phyloP scores from a whole-genome alignment of 2,113 vertebrate species.

The Siphamia tubifer region DNA sequence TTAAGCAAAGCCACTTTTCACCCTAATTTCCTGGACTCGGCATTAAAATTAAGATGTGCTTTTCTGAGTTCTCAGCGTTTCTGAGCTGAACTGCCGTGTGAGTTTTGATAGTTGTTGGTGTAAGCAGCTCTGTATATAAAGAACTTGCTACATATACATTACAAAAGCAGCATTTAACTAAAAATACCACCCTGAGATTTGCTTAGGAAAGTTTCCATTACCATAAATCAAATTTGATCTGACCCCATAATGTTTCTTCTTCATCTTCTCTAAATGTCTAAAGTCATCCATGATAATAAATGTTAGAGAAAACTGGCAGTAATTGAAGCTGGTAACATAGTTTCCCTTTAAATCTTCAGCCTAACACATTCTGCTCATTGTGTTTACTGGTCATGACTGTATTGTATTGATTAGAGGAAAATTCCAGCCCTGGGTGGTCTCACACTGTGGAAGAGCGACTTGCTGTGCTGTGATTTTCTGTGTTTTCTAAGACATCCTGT shows the following conservation, averaged over 20 bases:
- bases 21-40: background rate
- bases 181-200: background rate
- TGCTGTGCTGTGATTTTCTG: background rate
- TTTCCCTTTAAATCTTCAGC: constrained; percentile 6
- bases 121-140: background rate
- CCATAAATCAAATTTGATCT: background rate
- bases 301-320: constrained; percentile 4
- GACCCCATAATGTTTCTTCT: background rate
- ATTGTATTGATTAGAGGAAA: constrained; percentile 39
- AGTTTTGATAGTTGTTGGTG: background rate
- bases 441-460: background rate
- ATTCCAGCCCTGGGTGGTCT: constrained; percentile 7
- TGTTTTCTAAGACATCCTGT: background rate
- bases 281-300: background rate
- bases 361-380: constrained; percentile 23
- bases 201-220: background rate
- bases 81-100: background rate
- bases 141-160: background rate
- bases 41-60: background rate
- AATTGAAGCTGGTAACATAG: background rate
- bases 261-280: constrained; percentile 12
- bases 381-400: constrained; percentile 43
- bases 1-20: background rate
- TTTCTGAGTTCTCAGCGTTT: constrained; percentile 8
- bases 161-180: background rate